Percentiles rank a stretch among this genome's conserved stretches.
Evolutionary conservation across 2,113 vertebrate genomes (phyloP).

Genomic region (Hydrolagus affinis): DNA sequence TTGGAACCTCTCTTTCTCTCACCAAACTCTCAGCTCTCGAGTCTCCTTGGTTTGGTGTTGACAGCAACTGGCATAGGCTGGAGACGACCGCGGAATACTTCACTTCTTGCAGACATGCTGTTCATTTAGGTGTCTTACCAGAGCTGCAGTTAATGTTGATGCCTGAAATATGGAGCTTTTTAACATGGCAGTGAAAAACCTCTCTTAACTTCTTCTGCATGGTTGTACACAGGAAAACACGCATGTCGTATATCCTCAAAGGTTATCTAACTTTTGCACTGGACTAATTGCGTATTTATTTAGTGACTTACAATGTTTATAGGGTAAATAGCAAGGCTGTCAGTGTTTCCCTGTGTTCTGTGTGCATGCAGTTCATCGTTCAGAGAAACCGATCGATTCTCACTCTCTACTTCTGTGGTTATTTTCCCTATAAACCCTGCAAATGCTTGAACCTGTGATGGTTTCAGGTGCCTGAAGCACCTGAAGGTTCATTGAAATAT

Average conservation of each 20-base stretch:
- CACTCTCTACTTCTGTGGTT: background rate
- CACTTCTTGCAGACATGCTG: background rate
- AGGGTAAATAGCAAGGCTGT: background rate
- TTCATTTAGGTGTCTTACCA: background rate
- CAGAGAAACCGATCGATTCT: background rate
- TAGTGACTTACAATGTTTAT: constrained; percentile 13
- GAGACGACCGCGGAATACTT: background rate
- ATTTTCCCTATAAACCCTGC: background rate
- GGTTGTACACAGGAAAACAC: background rate
- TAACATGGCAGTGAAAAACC: background rate
- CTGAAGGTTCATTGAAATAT: background rate
- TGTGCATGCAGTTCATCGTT: background rate
- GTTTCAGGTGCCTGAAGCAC: background rate
- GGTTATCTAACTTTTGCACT: constrained; percentile 20
- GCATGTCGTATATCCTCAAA: constrained; percentile 19
- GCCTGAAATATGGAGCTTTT: background rate
- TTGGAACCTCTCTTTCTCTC: background rate
- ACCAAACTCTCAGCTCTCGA: background rate
- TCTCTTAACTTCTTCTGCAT: constrained; percentile 18
- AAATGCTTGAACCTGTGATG: background rate
- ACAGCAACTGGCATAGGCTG: background rate
- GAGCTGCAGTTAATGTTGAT: background rate
- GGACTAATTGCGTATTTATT: constrained; percentile 25
- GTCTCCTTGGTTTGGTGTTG: background rate
- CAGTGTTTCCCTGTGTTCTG: background rate